Conservation (phyloP, 2,888 invertebrate genomes). For the Platycheirus rosarum region DNA sequence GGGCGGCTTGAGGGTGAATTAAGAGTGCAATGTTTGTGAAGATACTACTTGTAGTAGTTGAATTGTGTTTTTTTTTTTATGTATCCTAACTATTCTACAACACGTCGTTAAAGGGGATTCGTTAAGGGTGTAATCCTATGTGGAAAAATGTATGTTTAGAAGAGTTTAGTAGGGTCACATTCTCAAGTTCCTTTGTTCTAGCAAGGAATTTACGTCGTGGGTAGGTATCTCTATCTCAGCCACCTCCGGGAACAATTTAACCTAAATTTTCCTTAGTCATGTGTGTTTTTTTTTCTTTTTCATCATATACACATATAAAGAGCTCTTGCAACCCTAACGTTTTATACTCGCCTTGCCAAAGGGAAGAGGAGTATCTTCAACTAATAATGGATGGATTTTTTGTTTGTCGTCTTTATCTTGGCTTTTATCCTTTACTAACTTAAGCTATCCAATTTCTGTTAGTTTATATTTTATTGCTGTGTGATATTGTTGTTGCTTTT, state of each 20-base stretch:
- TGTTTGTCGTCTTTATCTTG: conserved; percentile 24
- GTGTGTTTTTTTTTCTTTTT: conserved; percentile 34
- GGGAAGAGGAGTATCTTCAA: conserved; percentile 48
- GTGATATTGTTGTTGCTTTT: conserved; percentile 30
- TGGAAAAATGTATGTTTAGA: conserved; percentile 17
- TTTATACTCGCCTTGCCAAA: conserved; percentile 17
- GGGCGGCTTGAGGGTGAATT: conserved; percentile 44
- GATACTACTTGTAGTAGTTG: conserved; percentile 42
- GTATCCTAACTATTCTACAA: conserved; percentile 20
- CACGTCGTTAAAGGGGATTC: conserved; percentile 38
- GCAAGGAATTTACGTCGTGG: conserved; percentile 12
- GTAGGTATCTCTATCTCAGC: conserved; percentile 4
- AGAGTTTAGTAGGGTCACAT: conserved; percentile 41
- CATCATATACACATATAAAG: neutral
- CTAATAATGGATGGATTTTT: conserved; percentile 52
- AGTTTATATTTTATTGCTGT: conserved; percentile 33
- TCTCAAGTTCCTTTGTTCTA: conserved; percentile 57
- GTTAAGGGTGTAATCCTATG: conserved; percentile 3
- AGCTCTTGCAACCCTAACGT: conserved; percentile 3
- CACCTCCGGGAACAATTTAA: conserved; percentile 69
- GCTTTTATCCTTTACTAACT: conserved; percentile 47
- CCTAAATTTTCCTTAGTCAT: conserved; percentile 55
- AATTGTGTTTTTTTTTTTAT: conserved; percentile 34
- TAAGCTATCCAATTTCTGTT: conserved; percentile 60
- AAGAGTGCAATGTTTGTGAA: conserved; percentile 46